phyloP scores from a whole-genome alignment of 2,888 invertebrate species.

The Bibio marci region DNA sequence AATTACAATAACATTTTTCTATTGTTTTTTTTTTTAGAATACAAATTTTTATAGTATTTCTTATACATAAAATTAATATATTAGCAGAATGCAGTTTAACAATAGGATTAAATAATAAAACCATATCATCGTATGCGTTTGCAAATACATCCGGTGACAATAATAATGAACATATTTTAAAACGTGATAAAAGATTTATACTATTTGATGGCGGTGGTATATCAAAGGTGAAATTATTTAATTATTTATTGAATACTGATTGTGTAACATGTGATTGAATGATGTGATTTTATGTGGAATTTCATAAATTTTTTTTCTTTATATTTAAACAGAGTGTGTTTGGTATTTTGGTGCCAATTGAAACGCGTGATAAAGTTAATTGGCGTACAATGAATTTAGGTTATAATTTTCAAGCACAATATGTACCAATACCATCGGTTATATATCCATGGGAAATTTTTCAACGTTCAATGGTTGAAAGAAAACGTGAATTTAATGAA shows the following conservation, averaged over 20 bases:
- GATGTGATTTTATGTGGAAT: neutral
- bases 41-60: no score
- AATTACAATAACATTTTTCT: no score
- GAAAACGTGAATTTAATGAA: neutral
- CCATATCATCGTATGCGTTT: no score
- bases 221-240: slow-evolving; percentile 3
- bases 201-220: slow-evolving; percentile 2
- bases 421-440: neutral
- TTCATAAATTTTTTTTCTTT: neutral
- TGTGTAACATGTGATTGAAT: no score
- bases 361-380: slow-evolving; percentile 4
- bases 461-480: neutral
- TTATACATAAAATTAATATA: no score
- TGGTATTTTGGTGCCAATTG: slow-evolving; percentile 2
- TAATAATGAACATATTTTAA: slow-evolving; percentile 1
- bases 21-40: no score
- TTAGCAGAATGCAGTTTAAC: no score
- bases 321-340: neutral
- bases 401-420: slow-evolving; percentile 5
- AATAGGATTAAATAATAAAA: no score
- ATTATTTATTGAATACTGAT: neutral
- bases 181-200: slow-evolving; percentile 4
- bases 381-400: slow-evolving; percentile 5
- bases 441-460: slow-evolving; percentile 1
- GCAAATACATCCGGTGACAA: no score